Evolutionary conservation across 2,888 invertebrate genomes (phyloP).

Genomic region (Byasa hedistus): DNA sequence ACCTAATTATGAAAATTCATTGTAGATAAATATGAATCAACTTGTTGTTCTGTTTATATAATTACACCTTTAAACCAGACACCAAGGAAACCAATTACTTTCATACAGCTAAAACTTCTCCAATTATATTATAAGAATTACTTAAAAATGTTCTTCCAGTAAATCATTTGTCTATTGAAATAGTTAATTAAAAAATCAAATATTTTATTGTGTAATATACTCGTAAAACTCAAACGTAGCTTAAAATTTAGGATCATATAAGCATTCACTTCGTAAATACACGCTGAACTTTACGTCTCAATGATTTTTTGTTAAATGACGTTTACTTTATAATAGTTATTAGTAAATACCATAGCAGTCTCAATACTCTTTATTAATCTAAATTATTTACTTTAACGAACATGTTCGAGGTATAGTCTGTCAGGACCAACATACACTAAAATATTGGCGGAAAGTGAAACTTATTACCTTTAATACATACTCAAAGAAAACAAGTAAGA

Average conservation of each 20-base stretch:
- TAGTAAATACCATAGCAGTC: not conserved
- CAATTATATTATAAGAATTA: not conserved
- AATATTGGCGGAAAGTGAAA: no score
- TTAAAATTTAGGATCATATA: conserved; percentile 13
- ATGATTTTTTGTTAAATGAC: not conserved
- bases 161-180: conserved; percentile 14
- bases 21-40: not conserved
- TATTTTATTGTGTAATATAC: conserved; percentile 14
- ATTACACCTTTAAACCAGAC: no score
- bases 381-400: not conserved
- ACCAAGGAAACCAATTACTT: no score
- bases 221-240: not conserved
- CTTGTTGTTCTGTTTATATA: not conserved
- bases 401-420: not conserved
- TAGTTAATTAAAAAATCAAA: conserved; percentile 31
- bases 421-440: no score
- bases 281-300: not conserved
- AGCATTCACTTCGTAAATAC: conserved; percentile 10
- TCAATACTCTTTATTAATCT: not conserved
- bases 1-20: no score
- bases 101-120: no score
- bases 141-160: not conserved
- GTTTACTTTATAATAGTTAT: not conserved
- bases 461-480: not conserved
- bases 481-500: not conserved